Conservation (phyloP, 2,888 invertebrate species). For the Catocala nupta region DNA sequence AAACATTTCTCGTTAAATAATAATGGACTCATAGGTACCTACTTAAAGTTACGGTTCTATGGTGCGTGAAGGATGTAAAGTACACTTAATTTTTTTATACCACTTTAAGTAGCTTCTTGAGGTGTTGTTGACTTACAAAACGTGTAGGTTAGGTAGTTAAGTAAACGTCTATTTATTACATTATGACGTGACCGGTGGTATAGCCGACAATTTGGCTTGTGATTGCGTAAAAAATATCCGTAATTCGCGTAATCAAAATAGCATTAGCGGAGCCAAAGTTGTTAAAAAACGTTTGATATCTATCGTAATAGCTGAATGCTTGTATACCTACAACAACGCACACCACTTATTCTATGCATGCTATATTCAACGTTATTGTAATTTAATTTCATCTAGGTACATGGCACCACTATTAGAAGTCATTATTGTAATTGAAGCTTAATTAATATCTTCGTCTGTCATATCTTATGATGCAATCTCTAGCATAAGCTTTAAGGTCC, state of each 20-base stretch:
- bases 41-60: conserved; percentile 36
- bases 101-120: conserved; percentile 49
- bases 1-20: conserved; percentile 43
- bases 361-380: conserved; percentile 1
- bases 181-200: conserved; percentile 67
- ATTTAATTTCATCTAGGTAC: neutral
- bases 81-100: conserved; percentile 53
- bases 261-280: conserved; percentile 74
- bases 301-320: conserved; percentile 61
- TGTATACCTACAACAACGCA: conserved; percentile 60
- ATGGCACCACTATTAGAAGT: too few relatives aligned
- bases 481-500: too few relatives aligned
- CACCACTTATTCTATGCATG: conserved; percentile 46
- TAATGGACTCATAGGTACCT: conserved; percentile 39
- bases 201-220: conserved; percentile 55
- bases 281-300: conserved; percentile 61
- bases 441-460: neutral
- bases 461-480: too few relatives aligned
- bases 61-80: conserved; percentile 49
- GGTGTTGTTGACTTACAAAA: conserved; percentile 54
- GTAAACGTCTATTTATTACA: conserved; percentile 67
- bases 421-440: neutral
- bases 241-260: conserved; percentile 81
- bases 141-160: conserved; percentile 55
- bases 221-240: conserved; percentile 69